Conservation (phyloP, 2,113 vertebrate genomes). For the Hippocampus comes region DNA sequence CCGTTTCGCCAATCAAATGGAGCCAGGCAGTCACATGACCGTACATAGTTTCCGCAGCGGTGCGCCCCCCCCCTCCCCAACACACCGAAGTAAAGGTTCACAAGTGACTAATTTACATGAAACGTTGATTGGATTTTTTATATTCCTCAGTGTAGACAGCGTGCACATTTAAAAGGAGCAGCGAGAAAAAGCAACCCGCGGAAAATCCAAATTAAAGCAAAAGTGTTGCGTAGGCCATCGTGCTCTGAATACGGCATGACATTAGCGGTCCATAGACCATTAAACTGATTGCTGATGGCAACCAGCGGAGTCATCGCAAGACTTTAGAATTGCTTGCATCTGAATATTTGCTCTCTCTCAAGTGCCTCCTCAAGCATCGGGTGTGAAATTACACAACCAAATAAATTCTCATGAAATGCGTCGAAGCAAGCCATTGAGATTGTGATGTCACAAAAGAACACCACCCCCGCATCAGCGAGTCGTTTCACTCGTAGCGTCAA, state of each 20-base stretch:
- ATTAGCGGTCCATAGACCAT: background rate
- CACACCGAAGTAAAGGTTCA: too few relatives aligned
- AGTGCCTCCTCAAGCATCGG: background rate
- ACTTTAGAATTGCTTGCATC: background rate
- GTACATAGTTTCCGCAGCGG: too few relatives aligned
- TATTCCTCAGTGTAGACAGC: too few relatives aligned
- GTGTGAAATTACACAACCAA: background rate
- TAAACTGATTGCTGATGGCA: background rate
- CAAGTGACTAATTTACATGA: too few relatives aligned
- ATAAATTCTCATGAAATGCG: background rate
- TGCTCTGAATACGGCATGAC: background rate
- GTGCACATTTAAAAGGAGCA: too few relatives aligned
- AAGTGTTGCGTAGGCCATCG: background rate
- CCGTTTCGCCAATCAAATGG: too few relatives aligned
- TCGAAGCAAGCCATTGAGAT: background rate
- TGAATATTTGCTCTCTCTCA: background rate
- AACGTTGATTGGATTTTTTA: too few relatives aligned
- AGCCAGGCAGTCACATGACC: too few relatives aligned
- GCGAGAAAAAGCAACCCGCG: too few relatives aligned
- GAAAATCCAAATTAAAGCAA: background rate
- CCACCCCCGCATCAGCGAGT: too few relatives aligned
- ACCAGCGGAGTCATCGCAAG: background rate
- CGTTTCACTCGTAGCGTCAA: background rate
- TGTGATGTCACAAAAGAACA: background rate
- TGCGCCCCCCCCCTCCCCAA: too few relatives aligned